Evolutionary conservation across 2,888 invertebrate species (phyloP), one percentile per base, ranked within the genome.

Genomic region (Dexiosoma caninum): DNA sequence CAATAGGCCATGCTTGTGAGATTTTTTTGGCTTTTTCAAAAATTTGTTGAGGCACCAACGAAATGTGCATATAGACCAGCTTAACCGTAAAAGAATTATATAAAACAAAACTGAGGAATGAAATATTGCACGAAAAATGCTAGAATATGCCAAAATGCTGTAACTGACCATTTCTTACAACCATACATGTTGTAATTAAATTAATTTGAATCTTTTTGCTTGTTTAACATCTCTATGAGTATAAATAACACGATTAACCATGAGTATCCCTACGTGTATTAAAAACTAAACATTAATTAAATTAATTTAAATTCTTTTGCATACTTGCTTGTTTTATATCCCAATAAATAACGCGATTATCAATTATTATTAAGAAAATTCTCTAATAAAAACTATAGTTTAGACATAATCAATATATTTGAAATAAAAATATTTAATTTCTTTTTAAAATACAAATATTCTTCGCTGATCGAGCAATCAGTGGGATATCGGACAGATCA

Each of bases 351-450:
- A 75, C 23, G 23, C 2, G 59, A 75, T 75, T 51, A 75, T 2
- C 40, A 42, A 59, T 67, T 59, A 59, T 21, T 59, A 37, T 53
- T 40, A 8, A n/a, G 8, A 6, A 27, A 44, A 23, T 19, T 40
- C 16, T 21, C 21, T 44, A 32, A 49, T 57, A 72, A 53, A 64
- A 62, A 37, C 2, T 21, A 35, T 40, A 49, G n/a, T 42, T 67
- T 32, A 51, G 59, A 59, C 40, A 32, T 21, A 75, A 67, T 40
- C 67, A 44, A 75, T 75, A 67, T 59, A 59, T 59, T 51, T 49
- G 14, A 67, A 19, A 75, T 67, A 44, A 51, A 75, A 75, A 75
- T 23, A 44, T 59, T 59, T 59, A 64, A 75, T 75, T 75, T 67
- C 27, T 37, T 49, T 23, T 72, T 37, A 49, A n/a, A n/a, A 40